phyloP scores from a whole-genome alignment of 2,113 vertebrate genomes.

The Nerophis lumbriciformis region DNA sequence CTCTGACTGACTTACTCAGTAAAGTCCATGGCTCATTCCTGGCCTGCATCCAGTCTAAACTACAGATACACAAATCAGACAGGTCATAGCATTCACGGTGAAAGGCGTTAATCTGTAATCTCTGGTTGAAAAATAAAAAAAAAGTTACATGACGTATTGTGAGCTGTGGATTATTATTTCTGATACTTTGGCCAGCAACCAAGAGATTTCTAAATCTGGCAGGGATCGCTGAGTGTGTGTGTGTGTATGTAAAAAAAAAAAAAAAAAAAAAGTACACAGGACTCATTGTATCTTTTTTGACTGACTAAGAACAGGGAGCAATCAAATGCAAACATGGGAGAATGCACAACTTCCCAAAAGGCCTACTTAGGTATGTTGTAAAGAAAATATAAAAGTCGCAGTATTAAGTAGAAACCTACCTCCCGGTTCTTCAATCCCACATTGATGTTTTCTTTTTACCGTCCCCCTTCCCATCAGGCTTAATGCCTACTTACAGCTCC shows the following conservation, averaged over 20 bases:
- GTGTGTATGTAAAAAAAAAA: slow-evolving; percentile 15
- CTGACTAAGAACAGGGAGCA: slow-evolving; percentile 25
- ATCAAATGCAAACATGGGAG: slow-evolving; percentile 34
- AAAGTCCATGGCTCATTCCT: slow-evolving; percentile 38
- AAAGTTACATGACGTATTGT: slow-evolving; percentile 52
- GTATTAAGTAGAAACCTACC: slow-evolving; percentile 58
- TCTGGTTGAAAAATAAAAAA: slow-evolving; percentile 39
- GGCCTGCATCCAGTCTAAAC: slow-evolving; percentile 45
- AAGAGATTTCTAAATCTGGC: slow-evolving; percentile 53
- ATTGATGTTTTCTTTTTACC: slow-evolving; percentile 39
- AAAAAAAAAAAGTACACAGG: slow-evolving; percentile 57
- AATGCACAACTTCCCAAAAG: slow-evolving; percentile 30
- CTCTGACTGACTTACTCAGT: slow-evolving; percentile 35
- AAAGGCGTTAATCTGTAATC: slow-evolving; percentile 59
- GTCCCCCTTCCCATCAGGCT: slow-evolving; percentile 55
- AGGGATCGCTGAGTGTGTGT: slow-evolving; percentile 37
- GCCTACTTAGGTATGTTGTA: slow-evolving; percentile 51
- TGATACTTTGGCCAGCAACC: slow-evolving; percentile 53
- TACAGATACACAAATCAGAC: slow-evolving; percentile 45
- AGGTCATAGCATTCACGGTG: slow-evolving; percentile 44
- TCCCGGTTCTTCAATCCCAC: slow-evolving; percentile 40
- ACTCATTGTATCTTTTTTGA: slow-evolving; percentile 58
- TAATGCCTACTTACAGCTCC: slow-evolving; percentile 67
- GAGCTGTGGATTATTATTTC: slow-evolving; percentile 57
- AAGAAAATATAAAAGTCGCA: slow-evolving; percentile 59